Conservation (phyloP, 2,888 invertebrate genomes). For the Nemotelus pantherinus region DNA sequence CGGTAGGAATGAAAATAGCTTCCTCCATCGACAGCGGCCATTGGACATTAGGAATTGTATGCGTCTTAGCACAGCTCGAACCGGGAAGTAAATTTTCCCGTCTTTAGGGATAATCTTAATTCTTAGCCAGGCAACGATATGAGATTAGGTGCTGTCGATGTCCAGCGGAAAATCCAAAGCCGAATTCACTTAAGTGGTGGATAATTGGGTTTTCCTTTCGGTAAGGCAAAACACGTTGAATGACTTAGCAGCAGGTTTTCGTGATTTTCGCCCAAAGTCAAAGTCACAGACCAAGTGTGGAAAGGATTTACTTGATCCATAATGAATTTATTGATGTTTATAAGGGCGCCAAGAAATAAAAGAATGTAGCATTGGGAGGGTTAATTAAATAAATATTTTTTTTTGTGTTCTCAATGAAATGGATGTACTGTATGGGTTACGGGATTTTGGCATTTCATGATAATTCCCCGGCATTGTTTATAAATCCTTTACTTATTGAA, state of each 20-base stretch:
- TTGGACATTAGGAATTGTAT: neutral
- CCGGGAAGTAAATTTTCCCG: slow-evolving; percentile 33
- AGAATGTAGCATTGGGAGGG: no score
- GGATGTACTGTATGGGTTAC: no score
- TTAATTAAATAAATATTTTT: no score
- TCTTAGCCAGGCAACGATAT: slow-evolving; percentile 42
- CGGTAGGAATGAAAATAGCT: slow-evolving; percentile 31
- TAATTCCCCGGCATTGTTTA: no score
- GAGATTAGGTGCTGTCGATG: slow-evolving; percentile 35
- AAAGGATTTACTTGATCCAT: slow-evolving; percentile 20
- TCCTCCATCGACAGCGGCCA: neutral
- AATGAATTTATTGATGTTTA: neutral
- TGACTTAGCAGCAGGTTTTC: slow-evolving; percentile 27
- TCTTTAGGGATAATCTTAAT: slow-evolving; percentile 38
- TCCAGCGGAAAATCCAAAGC: slow-evolving; percentile 41
- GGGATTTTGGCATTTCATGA: no score
- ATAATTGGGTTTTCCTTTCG: slow-evolving; percentile 43
- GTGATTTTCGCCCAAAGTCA: neutral
- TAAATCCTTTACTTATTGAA: no score
- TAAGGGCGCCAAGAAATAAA: neutral
- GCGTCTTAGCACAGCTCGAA: neutral
- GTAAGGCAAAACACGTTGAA: slow-evolving; percentile 36
- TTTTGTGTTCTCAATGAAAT: no score
- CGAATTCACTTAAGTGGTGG: slow-evolving; percentile 38
- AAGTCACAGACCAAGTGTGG: neutral